Evolutionary conservation across 2,113 vertebrate species (phyloP).

Genomic region (Saccopteryx leptura): DNA sequence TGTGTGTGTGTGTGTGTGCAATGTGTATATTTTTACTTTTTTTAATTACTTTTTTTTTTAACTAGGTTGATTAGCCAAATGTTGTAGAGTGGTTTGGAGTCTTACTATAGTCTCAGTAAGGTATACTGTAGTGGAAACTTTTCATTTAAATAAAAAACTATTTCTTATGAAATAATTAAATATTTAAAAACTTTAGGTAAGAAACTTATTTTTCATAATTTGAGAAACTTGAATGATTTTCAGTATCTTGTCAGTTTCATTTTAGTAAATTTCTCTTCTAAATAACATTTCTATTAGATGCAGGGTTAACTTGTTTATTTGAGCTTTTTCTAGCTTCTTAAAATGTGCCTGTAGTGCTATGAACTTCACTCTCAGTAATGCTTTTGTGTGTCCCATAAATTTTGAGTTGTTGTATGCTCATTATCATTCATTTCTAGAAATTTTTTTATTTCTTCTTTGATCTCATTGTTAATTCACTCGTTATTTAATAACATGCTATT

Average conservation of each 20-base stretch:
- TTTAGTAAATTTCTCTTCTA: conserved; percentile 34
- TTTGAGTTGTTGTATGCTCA: too few species aligned
- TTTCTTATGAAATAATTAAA: conserved; percentile 49
- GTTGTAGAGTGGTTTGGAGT: conserved; percentile 19
- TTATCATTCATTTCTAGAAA: too few species aligned
- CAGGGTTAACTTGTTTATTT: too few species aligned
- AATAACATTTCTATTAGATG: conserved; percentile 22
- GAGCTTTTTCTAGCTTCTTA: too few species aligned
- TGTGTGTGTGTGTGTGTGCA: too few species aligned
- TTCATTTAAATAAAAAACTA: conserved; percentile 54
- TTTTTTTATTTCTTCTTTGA: too few species aligned
- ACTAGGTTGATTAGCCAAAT: conserved; percentile 21
- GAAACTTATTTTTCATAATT: conserved; percentile 34
- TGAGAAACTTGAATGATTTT: conserved; percentile 48
- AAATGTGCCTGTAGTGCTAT: too few species aligned
- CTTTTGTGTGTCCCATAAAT: too few species aligned
- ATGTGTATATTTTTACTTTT: background rate
- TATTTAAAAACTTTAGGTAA: background rate
- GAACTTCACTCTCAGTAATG: too few species aligned
- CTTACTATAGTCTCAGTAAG: conserved; percentile 30
- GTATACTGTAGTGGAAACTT: background rate
- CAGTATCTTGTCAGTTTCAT: background rate
- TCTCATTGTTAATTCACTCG: too few species aligned
- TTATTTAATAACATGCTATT: too few species aligned
- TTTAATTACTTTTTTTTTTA: background rate